Evolutionary conservation across 2,888 invertebrate species (phyloP).

Genomic region (Trisateles emortualis): DNA sequence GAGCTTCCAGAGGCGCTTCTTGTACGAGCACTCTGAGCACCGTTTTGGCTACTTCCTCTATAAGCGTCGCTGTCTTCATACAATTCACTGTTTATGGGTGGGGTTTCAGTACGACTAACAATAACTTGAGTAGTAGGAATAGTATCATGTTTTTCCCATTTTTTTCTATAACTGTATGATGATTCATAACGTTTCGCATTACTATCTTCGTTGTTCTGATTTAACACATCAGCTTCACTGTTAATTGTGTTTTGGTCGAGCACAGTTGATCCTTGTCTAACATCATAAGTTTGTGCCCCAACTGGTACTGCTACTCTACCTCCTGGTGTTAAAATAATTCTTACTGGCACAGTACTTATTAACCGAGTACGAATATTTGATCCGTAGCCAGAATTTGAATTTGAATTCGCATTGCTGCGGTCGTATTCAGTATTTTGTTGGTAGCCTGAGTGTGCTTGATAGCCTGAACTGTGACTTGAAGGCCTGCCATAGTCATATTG

Average conservation of each 20-base stretch:
- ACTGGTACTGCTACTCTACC: slow-evolving; percentile 68
- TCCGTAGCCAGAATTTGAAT: slow-evolving; percentile 49
- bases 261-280: slow-evolving; percentile 49
- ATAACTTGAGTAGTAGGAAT: slow-evolving; percentile 54
- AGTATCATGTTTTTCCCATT: slow-evolving; percentile 79
- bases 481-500: slow-evolving; percentile 55
- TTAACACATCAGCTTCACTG: slow-evolving; percentile 64
- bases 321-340: slow-evolving; percentile 71
- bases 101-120: slow-evolving; percentile 57
- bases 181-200: slow-evolving; percentile 73
- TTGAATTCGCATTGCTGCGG: slow-evolving; percentile 49
- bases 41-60: slow-evolving; percentile 46
- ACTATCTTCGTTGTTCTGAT: slow-evolving; percentile 44
- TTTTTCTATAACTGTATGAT: slow-evolving; percentile 75
- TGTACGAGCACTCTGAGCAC: slow-evolving; percentile 51
- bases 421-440: slow-evolving; percentile 50
- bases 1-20: slow-evolving; percentile 54
- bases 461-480: slow-evolving; percentile 50
- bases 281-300: slow-evolving; percentile 60
- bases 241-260: slow-evolving; percentile 63
- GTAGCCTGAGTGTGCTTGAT: slow-evolving; percentile 59
- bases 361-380: slow-evolving; percentile 55
- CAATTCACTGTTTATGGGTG: slow-evolving; percentile 66
- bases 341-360: slow-evolving; percentile 63
- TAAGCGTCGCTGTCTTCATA: slow-evolving; percentile 62